Evolutionary conservation across 2,797 vertebrate genomes (phyloP).

Genomic region (Phrynocephalus vlangalii): DNA sequence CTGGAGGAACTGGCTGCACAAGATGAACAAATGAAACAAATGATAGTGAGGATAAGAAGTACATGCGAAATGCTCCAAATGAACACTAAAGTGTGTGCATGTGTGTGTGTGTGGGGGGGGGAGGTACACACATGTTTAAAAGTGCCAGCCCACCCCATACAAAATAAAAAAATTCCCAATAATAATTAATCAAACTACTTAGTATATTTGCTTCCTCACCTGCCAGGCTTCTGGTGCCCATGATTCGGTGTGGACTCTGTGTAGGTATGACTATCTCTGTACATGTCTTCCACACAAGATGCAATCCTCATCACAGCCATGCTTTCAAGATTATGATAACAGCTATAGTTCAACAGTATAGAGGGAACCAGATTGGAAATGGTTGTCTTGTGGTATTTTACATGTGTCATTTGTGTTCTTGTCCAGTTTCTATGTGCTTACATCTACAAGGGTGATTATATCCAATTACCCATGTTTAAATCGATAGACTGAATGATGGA

Average conservation of each 20-base stretch:
- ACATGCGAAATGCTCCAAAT: neutral
- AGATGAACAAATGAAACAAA: neutral
- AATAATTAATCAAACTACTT: no score
- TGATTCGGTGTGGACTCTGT: neutral
- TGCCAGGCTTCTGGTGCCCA: no score
- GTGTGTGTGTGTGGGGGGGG: no score
- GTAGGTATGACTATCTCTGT: neutral
- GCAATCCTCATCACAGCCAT: neutral
- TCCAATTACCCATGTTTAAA: neutral
- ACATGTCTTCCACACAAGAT: neutral
- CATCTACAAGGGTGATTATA: neutral
- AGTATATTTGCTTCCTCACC: no score
- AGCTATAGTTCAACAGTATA: neutral
- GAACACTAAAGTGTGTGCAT: neutral
- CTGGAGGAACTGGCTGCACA: neutral
- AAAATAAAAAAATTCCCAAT: no score
- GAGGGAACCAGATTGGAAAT: neutral
- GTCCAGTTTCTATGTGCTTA: neutral
- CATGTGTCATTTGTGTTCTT: neutral
- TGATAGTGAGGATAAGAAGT: neutral
- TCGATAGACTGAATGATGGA: constrained; percentile 4
- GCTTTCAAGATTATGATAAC: neutral
- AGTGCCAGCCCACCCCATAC: no score
- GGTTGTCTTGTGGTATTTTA: neutral
- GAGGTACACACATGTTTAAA: neutral